phyloP scores from a whole-genome alignment of 2,888 invertebrate genomes.

The Bruchidius siliquastri region DNA sequence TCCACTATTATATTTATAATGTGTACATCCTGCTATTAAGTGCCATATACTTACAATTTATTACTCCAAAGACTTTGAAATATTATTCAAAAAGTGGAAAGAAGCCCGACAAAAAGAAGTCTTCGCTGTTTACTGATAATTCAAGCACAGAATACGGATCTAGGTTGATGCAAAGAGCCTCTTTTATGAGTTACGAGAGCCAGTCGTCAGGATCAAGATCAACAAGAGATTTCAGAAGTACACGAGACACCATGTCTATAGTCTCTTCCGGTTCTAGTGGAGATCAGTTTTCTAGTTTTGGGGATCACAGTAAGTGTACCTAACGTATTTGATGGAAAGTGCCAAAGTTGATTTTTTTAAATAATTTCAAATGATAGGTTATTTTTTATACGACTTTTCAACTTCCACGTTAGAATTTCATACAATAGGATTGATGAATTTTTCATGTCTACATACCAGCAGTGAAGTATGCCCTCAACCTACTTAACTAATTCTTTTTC shows the following conservation, averaged over 20 bases:
- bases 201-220: constrained; percentile 2
- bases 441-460: too few species aligned
- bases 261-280: constrained; percentile 1
- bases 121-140: not conserved
- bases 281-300: not conserved
- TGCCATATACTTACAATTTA: not conserved
- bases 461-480: too few species aligned
- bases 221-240: constrained; percentile 7
- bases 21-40: too few species aligned
- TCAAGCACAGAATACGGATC: not conserved
- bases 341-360: too few species aligned
- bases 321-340: too few species aligned
- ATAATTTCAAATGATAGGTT: too few species aligned
- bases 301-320: not conserved
- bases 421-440: too few species aligned
- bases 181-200: constrained; percentile 13
- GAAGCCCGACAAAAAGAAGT: not conserved
- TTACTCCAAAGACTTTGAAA: not conserved
- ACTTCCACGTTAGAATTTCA: too few species aligned
- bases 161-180: constrained; percentile 10
- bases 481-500: too few species aligned
- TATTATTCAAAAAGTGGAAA: not conserved
- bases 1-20: too few species aligned
- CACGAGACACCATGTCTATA: constrained; percentile 7
- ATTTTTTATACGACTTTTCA: too few species aligned